A percentile compares a stretch with the other conserved stretches of the same genome.
These are phyloP conservation scores for Borostomias antarcticus DNA, from an alignment of 2,797 vertebrate species.

Conservation along the genomic window DNA sequence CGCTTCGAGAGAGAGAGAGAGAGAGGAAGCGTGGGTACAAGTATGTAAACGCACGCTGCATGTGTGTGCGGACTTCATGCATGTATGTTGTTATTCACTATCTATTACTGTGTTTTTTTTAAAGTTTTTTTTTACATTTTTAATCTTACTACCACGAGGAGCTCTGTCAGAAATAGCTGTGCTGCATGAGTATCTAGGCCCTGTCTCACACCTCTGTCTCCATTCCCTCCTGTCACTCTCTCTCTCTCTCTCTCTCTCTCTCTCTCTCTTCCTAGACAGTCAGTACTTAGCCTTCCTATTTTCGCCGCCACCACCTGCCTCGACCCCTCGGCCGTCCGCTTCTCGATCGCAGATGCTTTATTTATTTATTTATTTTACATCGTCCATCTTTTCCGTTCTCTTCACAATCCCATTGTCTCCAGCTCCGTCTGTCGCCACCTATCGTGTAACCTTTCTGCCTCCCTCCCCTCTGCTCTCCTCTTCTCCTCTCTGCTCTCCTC, in stretches of 20 bases:
- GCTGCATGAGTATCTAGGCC: constrained; percentile 59
- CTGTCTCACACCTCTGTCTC: too few species aligned
- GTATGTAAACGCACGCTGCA: too few species aligned
- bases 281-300: not conserved
- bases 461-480: constrained; percentile 14
- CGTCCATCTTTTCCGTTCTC: constrained; percentile 10
- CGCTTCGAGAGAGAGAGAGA: constrained; percentile 33
- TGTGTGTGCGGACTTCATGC: constrained; percentile 29
- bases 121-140: constrained; percentile 27
- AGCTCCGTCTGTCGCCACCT: too few species aligned
- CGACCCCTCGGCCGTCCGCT: constrained; percentile 16
- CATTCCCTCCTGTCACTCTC: constrained; percentile 14
- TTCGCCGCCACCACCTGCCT: constrained; percentile 10
- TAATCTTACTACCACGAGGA: too few species aligned
- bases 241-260: not conserved
- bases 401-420: too few species aligned
- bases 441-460: not conserved
- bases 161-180: constrained; percentile 64
- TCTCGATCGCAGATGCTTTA: constrained; percentile 1
- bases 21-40: constrained; percentile 33
- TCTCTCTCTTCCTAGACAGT: not conserved
- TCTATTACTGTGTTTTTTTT: constrained; percentile 9
- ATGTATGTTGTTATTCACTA: constrained; percentile 37
- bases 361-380: too few species aligned
- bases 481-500: constrained; percentile 22